Evolutionary conservation across 2,888 invertebrate species (phyloP), one percentile per base, ranked within the genome.

Genomic region (Scaptomyza polygonia): DNA sequence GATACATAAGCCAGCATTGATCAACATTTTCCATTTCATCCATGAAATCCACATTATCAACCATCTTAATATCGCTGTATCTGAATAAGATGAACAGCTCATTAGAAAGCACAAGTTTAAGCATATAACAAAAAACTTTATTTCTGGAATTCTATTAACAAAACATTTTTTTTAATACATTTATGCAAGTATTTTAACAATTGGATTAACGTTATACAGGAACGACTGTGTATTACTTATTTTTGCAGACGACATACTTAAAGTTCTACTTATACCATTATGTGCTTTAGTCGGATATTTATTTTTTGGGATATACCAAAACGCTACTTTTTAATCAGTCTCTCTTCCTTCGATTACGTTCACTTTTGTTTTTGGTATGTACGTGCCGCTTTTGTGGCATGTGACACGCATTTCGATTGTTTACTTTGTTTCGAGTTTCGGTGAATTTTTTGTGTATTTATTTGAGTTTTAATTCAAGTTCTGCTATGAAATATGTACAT

Each of bases 351-450:
- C 84, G 80, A 86, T 77, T 83, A 70, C 68, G 52, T 54, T 49
- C 66, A 83, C 67, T 72, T 84, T 70, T 74, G 63, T 72, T 58
- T 58, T 65, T 47, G 64, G 27, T 49, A 25, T 44, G 54, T 72
- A 30, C 82, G 81, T 87, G 83, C 75, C 75, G 66, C 52, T 36
- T 14, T 2, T n/a, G 51, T 49, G 52, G 83, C 79, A 68, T 78
- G 85, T 72, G 82, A 85, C 72, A 51, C 59, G 79, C 85, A 87
- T 81, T 71, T 68, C 59, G 59, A 87, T 67, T 63, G 67, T 78
- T 67, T 56, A 39, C 48, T 27, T 29, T 36, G 32, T 30, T 47
- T 42, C n/a, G 25, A n/a, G 42, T 45, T 58, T 29, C 11, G 30
- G 36, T 48, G 57, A 47, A 49, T 59, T 44, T 55, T 14, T 57